Evolutionary conservation across 2,113 vertebrate genomes (phyloP).

Genomic region (Galeopterus variegatus): DNA sequence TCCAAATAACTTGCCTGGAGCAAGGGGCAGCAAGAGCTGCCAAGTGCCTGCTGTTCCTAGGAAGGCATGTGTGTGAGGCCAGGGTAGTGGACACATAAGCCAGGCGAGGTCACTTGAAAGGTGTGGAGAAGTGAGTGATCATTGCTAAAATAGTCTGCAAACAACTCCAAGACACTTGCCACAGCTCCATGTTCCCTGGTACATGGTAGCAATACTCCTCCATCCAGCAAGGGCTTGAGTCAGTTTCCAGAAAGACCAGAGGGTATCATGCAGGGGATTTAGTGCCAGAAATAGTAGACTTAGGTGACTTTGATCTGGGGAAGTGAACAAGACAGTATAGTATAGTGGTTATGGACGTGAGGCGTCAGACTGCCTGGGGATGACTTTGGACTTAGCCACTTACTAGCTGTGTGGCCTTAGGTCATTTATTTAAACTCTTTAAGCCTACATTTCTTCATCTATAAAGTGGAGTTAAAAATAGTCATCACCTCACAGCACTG

Average conservation of each 20-base stretch:
- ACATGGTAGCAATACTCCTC: neutral
- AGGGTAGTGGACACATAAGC: constrained; percentile 7
- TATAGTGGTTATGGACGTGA: neutral
- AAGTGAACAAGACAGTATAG: neutral
- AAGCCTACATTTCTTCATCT: neutral
- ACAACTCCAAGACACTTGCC: neutral
- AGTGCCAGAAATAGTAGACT: constrained; percentile 43
- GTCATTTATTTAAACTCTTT: neutral
- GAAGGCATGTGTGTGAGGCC: neutral
- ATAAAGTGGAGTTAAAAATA: constrained; percentile 53
- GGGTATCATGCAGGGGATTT: neutral
- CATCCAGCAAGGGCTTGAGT: constrained; percentile 13
- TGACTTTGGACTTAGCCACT: neutral
- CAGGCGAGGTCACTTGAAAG: constrained; percentile 30
- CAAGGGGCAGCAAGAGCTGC: neutral
- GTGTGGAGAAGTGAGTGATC: constrained; percentile 23
- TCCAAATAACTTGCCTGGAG: constrained; percentile 26
- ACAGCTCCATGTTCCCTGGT: neutral
- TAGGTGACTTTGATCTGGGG: constrained; percentile 47
- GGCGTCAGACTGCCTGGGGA: neutral
- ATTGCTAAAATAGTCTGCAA: constrained; percentile 51
- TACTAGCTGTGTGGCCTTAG: neutral
- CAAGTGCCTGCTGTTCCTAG: constrained; percentile 19
- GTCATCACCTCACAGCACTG: constrained; percentile 19
- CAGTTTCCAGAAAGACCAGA: constrained; percentile 59